phyloP scores from a whole-genome alignment of 2,113 vertebrate genomes.

The Corydoras sp. region DNA sequence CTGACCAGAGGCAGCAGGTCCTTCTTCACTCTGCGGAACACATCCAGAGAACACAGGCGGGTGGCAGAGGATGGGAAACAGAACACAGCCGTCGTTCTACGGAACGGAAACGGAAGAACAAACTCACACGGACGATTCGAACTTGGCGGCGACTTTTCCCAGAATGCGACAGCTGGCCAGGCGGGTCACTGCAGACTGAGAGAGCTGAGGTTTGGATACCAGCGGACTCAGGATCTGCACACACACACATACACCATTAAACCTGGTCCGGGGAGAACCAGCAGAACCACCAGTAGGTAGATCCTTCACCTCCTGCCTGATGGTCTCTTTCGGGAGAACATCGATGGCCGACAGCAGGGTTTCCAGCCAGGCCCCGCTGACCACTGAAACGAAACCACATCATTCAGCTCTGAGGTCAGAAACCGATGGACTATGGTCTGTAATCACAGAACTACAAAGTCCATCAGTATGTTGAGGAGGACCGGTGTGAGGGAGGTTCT shows the following conservation, averaged over 20 bases:
- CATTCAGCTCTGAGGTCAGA: too few species aligned
- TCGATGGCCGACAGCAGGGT: constrained; percentile 84
- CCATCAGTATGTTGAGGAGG: too few species aligned
- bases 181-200: constrained; percentile 83
- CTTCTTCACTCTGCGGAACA: constrained; percentile 75
- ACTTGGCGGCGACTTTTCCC: constrained; percentile 84
- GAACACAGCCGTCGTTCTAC: not conserved
- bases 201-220: constrained; percentile 83
- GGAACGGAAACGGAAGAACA: not conserved
- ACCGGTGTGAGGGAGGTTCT: constrained; percentile 28
- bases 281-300: too few species aligned
- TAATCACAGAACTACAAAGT: too few species aligned
- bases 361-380: constrained; percentile 89
- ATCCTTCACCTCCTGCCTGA: constrained; percentile 80
- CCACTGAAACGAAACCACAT: constrained; percentile 60
- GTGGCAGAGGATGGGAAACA: not conserved
- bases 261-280: not conserved
- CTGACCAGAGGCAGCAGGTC: constrained; percentile 87
- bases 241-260: not conserved
- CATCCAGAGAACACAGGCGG: not conserved
- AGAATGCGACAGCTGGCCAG: constrained; percentile 87
- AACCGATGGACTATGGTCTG: too few species aligned
- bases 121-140: constrained; percentile 85
- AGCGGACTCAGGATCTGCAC: constrained; percentile 83
- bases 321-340: constrained; percentile 83